These are phyloP conservation scores for Silurus meridionalis DNA, from an alignment of 2,113 vertebrate species.

Conservation along the genomic window DNA sequence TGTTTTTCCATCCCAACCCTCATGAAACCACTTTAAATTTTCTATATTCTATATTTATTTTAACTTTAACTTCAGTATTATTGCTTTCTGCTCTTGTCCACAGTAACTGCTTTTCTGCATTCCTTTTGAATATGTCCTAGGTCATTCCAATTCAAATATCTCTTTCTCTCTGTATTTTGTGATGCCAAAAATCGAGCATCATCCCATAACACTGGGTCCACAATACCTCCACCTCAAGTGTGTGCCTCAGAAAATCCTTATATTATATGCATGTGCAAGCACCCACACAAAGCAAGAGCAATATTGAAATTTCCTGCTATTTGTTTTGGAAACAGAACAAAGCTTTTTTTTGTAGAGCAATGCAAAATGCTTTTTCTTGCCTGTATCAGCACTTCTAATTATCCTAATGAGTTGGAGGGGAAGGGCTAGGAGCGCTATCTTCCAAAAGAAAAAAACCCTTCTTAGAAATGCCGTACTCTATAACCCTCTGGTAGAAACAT, in stretches of 20 bases:
- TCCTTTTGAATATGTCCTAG: background rate
- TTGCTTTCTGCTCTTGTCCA: background rate
- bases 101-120: background rate
- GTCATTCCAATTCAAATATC: background rate
- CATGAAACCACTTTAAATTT: constrained; percentile 12
- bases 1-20: background rate
- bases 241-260: constrained; percentile 56
- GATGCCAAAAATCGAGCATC: constrained; percentile 32
- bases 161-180: constrained; percentile 20
- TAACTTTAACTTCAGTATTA: background rate
- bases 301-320: constrained; percentile 73
- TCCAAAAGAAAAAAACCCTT: constrained; percentile 47
- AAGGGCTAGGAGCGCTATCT: constrained; percentile 59
- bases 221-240: constrained; percentile 61
- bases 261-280: background rate
- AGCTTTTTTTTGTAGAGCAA: constrained; percentile 68
- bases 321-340: constrained; percentile 78
- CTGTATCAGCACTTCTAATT: constrained; percentile 73
- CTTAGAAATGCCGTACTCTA: constrained; percentile 50
- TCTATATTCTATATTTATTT: background rate
- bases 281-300: constrained; percentile 59
- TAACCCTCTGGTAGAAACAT: background rate
- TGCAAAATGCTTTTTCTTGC: constrained; percentile 73
- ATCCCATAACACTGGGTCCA: constrained; percentile 48
- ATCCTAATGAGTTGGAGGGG: constrained; percentile 71